Base-by-base conservation (phyloP, 2,113 vertebrate species). In the Forbesichthys agassizii region DNA sequence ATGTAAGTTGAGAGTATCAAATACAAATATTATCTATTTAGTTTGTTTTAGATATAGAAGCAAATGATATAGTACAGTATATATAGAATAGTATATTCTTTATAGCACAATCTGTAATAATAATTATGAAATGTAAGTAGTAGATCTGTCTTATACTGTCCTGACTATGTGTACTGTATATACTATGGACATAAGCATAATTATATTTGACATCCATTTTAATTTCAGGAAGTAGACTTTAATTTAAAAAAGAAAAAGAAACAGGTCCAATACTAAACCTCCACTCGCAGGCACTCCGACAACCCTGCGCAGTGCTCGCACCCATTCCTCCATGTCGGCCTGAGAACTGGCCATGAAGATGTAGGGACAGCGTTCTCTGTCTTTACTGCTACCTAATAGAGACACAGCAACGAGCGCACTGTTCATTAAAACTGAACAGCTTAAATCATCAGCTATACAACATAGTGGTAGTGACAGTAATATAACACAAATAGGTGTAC, bases 321-420 rank as follows among this genome's bases (percentile, higher is more conserved):
- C 93, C 98, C 98, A 99, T 46, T 98, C 96, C 14, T 97, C 95
- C 95, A 97, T 94, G 81, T 99, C 97, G 0, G 87, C 83, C 83
- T 97, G 96, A n/a, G 96, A 96, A 72, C 76, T 94, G 9, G 96
- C 96, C 98, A 98, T 97, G 75, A 99, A 93, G 66, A 97, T 87
- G 0, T 89, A 94, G 1, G 92, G 78, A 66, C 96, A 96, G 75
- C 94, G 89, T 79, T 73, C 92, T 73, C 93, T 92, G 55, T 98
- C 96, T 36, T 87, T 91, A 0, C 74, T 88, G 11, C 64, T 5
- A 4, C 89, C 95, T 98, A 87, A 9, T 57, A 74, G 69, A 84
- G 80, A 71, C 61, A 71, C 61, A 58, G 20, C 61, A 63, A 6
- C n/a, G 55, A 57, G 55, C 8, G 11, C 11, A 11, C 49, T 52